Conservation (phyloP, 2,797 vertebrate genomes). For the Myoxocephalus aenaeus region DNA sequence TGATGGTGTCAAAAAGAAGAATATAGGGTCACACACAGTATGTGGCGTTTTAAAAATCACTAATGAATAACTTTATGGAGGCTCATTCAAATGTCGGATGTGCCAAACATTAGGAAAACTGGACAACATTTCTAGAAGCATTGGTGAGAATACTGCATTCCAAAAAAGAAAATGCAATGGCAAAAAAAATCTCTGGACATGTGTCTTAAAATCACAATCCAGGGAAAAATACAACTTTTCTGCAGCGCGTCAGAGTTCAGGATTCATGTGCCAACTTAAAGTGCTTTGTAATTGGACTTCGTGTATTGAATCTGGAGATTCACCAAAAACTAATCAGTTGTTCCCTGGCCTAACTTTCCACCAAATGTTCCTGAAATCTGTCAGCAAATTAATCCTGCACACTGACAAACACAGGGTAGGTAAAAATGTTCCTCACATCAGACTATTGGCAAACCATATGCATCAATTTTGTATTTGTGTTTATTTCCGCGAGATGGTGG, state of each 20-base stretch:
- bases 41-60: neutral
- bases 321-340: conserved; percentile 35
- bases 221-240: neutral
- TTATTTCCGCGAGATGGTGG: conserved; percentile 26
- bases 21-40: neutral
- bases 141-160: neutral
- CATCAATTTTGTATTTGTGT: conserved; percentile 33
- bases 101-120: conserved; percentile 13
- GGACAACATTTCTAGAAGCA: neutral
- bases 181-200: conserved; percentile 1
- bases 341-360: conserved; percentile 30
- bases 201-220: neutral
- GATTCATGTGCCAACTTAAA: conserved; percentile 17
- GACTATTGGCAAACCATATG: conserved; percentile 24
- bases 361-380: conserved; percentile 50
- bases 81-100: conserved; percentile 1
- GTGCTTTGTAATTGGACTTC: conserved; percentile 27
- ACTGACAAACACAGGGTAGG: conserved; percentile 2
- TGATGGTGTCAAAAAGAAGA: neutral
- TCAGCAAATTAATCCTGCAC: neutral
- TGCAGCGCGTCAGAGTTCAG: conserved; percentile 22
- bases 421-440: conserved; percentile 9
- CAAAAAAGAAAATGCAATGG: neutral
- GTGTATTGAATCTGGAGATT: conserved; percentile 32
- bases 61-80: neutral